phyloP scores from a whole-genome alignment of 2,113 vertebrate genomes.

The Tiliqua scincoides region DNA sequence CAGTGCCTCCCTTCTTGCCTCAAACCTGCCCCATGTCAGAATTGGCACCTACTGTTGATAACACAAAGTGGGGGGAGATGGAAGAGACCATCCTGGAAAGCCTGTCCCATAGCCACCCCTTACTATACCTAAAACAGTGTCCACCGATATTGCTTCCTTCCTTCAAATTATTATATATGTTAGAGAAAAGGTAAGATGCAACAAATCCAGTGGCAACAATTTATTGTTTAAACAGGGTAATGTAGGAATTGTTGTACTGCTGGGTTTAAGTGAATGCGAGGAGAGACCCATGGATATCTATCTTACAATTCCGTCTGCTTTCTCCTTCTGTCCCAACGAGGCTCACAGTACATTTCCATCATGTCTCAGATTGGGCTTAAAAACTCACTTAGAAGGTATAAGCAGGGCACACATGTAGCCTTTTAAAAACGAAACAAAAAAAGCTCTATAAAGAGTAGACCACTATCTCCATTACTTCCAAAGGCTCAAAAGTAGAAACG shows the following conservation, averaged over 20 bases:
- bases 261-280: not conserved
- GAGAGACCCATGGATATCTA: slow-evolving; percentile 15
- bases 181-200: not conserved
- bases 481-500: not conserved
- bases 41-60: not conserved
- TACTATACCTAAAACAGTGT: not conserved
- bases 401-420: no score
- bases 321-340: not conserved
- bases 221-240: not conserved
- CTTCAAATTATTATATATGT: not conserved
- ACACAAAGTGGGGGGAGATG: no score
- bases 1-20: no score
- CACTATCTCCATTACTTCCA: not conserved
- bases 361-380: fast-evolving
- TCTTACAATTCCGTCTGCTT: not conserved
- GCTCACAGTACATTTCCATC: fast-evolving
- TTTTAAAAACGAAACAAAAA: not conserved
- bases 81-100: not conserved
- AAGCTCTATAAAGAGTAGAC: not conserved
- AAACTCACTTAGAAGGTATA: not conserved
- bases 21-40: no score
- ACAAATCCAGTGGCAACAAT: not conserved
- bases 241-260: not conserved
- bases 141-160: no score
- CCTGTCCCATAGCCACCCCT: no score